A percentile compares a stretch with the other conserved stretches of the same genome.
phyloP scores from a whole-genome alignment of 2,888 invertebrate species.

The Pammene fasciana region DNA sequence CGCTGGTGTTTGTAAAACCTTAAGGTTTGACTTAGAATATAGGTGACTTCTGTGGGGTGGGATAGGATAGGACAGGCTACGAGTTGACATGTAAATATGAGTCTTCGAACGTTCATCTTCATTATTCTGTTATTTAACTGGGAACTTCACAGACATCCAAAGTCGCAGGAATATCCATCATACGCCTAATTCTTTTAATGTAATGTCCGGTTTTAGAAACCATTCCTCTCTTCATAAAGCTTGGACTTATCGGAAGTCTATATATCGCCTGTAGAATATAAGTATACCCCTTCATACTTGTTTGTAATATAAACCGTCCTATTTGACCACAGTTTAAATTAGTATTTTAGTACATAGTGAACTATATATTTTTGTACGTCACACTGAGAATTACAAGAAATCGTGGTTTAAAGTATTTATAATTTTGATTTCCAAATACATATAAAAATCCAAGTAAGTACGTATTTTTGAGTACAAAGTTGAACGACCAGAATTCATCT shows the following conservation, averaged over 20 bases:
- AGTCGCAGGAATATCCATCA: constrained; percentile 50
- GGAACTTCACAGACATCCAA: constrained; percentile 34
- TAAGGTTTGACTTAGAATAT: constrained; percentile 8
- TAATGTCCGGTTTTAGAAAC: background rate
- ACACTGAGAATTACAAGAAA: constrained; percentile 6
- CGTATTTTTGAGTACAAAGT: constrained; percentile 27
- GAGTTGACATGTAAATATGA: constrained; percentile 57
- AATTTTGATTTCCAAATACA: background rate
- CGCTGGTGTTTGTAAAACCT: no score
- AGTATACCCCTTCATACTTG: constrained; percentile 4
- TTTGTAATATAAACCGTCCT: constrained; percentile 26
- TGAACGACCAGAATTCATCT: constrained; percentile 17
- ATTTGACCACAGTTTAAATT: constrained; percentile 19
- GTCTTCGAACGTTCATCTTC: constrained; percentile 20
- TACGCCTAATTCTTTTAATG: constrained; percentile 48
- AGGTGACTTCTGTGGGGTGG: background rate
- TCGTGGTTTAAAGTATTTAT: background rate
- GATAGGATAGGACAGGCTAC: constrained; percentile 28
- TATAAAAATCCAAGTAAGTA: background rate
- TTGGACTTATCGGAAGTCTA: background rate
- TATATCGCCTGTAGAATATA: background rate
- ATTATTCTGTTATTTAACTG: constrained; percentile 10
- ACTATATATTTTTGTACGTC: constrained; percentile 34
- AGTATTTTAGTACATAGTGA: constrained; percentile 10
- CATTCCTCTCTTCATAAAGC: background rate